Base-by-base conservation (phyloP, 2,113 vertebrate genomes). In the Theropithecus gelada region DNA sequence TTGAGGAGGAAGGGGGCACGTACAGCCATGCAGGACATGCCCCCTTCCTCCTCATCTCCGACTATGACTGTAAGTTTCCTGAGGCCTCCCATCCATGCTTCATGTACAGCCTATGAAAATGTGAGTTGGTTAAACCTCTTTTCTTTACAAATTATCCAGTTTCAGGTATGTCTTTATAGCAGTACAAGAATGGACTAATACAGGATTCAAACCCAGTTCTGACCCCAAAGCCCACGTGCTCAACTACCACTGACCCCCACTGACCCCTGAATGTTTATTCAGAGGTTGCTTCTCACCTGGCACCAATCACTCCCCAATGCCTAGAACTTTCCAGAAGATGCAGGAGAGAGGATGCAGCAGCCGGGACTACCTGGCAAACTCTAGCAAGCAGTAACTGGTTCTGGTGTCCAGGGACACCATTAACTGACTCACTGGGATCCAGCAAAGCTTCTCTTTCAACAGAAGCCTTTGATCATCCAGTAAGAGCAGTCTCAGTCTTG, bases 401-500 rank as follows among this genome's bases (percentile, higher is more conserved):
- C 88, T 43, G 50, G 17, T 23, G 17, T 78, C 80, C 1, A 0
- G 72, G 81, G 55, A 83, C 22, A 82, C 78, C 78, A 17, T 13
- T 4, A 0, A 14, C 66, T 12, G 25, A 84, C 45, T 35, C n/a
- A 4, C 5, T 2, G 1, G 52, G 40, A 16, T 20, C 9, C 30
- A 27, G 85, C 50, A 66, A 55, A 40, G 17, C 40, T 5, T 80
- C 45, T 27, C 30, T 27, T 52, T n/a, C n/a, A 13, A 11, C 22
- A 30, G 38, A 32, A 55, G 59, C 35, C 79, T 80, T 17, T 13
- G 32, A 8, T 38, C 18, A 3, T 11, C 35, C 70, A 20, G 38
- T 9, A 23, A 2, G 35, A 57, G 76, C 70, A 45, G 75, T 30
- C 25, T 72, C 22, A 7, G 8, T 38, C 30, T 6, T 17, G 78